Evolutionary conservation across 2,113 vertebrate species (phyloP).

Genomic region (Lucifuga dentata): DNA sequence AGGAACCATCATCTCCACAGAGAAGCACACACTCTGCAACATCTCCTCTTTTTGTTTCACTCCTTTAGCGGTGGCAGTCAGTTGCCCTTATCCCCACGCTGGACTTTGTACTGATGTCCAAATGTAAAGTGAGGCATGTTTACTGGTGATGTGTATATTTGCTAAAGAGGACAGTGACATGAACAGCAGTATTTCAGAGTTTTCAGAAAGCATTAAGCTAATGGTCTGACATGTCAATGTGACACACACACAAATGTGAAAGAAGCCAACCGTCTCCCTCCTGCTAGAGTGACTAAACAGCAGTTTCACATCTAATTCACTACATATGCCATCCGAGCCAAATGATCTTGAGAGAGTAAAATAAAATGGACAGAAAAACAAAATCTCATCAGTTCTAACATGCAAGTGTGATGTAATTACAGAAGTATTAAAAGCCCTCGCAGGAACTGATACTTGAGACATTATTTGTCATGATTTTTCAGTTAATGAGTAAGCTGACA

Average conservation of each 20-base stretch:
- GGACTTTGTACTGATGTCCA: neutral
- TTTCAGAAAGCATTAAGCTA: constrained; percentile 1
- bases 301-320: neutral
- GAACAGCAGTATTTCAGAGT: constrained; percentile 1
- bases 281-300: neutral
- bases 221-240: neutral
- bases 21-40: constrained; percentile 20
- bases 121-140: neutral
- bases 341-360: constrained; percentile 1
- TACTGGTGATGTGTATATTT: neutral
- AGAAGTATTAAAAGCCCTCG: constrained; percentile 4
- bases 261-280: neutral
- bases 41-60: constrained; percentile 13
- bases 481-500: constrained; percentile 39
- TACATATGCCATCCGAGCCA: neutral
- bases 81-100: constrained; percentile 2
- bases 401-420: constrained; percentile 13
- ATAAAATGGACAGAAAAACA: neutral
- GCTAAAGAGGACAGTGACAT: constrained; percentile 5
- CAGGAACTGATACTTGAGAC: constrained; percentile 22
- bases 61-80: neutral
- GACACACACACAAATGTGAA: neutral
- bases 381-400: constrained; percentile 31
- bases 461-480: constrained; percentile 24
- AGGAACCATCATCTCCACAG: constrained; percentile 73